A percentile compares a stretch with the other conserved stretches of the same genome.
Conservation (phyloP, 1,140 invertebrate species). For the Calliphora vicina region DNA sequence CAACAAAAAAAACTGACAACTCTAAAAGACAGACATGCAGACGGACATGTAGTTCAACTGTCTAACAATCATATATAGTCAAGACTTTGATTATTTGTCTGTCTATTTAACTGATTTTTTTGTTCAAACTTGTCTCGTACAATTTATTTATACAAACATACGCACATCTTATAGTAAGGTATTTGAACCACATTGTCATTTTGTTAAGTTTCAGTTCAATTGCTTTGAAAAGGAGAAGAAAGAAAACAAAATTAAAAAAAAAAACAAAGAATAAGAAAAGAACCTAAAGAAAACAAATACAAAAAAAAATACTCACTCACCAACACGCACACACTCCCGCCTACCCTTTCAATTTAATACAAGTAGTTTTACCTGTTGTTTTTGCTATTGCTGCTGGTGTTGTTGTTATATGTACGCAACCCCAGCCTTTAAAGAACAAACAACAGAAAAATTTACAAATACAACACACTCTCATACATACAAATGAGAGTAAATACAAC, state of each 20-base stretch:
- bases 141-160: too few species aligned
- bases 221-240: constrained; percentile 17
- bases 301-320: background rate
- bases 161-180: too few species aligned
- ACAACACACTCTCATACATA: background rate
- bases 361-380: background rate
- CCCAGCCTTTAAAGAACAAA: constrained; percentile 15
- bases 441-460: background rate
- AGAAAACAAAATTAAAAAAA: background rate
- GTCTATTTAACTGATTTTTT: background rate
- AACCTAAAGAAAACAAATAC: background rate
- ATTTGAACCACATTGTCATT: constrained; percentile 28
- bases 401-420: constrained; percentile 12
- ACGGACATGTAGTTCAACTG: background rate
- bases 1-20: background rate
- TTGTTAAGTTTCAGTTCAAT: constrained; percentile 33
- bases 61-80: constrained; percentile 2
- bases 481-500: background rate
- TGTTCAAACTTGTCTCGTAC: background rate
- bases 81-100: background rate
- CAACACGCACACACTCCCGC: background rate
- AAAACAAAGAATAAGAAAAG: background rate
- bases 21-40: background rate
- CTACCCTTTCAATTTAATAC: constrained; percentile 2
- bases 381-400: background rate